Conservation (phyloP, 2,797 vertebrate genomes). For the Pristis pectinata region DNA sequence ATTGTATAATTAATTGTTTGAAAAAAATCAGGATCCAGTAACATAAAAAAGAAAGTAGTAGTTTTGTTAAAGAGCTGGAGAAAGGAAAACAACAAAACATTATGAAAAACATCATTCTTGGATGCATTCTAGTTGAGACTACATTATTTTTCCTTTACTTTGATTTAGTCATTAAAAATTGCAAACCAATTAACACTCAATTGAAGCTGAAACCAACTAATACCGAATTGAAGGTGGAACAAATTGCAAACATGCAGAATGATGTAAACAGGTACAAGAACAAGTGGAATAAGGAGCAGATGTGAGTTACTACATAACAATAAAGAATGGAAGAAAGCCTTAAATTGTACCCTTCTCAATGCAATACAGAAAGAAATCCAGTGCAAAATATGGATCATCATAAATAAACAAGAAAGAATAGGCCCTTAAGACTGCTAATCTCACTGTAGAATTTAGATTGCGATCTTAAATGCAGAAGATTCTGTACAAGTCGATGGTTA, state of each 20-base stretch:
- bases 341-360: neutral
- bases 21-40: neutral
- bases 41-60: neutral
- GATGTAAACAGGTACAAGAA: neutral
- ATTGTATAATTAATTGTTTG: neutral
- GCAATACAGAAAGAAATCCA: neutral
- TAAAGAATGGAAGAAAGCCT: neutral
- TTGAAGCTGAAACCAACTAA: neutral
- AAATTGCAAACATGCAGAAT: neutral
- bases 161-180: neutral
- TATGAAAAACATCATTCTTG: neutral
- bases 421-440: neutral
- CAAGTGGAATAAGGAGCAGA: neutral
- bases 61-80: neutral
- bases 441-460: neutral
- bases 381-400: neutral
- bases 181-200: neutral
- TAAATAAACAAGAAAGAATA: neutral
- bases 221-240: too few species aligned
- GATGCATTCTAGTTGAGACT: neutral
- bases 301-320: neutral
- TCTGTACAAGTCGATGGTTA: neutral
- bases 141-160: neutral
- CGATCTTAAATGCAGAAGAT: neutral
- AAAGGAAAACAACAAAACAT: neutral